Conservation (phyloP, 2,797 vertebrate genomes). For the Xenopus petersii region DNA sequence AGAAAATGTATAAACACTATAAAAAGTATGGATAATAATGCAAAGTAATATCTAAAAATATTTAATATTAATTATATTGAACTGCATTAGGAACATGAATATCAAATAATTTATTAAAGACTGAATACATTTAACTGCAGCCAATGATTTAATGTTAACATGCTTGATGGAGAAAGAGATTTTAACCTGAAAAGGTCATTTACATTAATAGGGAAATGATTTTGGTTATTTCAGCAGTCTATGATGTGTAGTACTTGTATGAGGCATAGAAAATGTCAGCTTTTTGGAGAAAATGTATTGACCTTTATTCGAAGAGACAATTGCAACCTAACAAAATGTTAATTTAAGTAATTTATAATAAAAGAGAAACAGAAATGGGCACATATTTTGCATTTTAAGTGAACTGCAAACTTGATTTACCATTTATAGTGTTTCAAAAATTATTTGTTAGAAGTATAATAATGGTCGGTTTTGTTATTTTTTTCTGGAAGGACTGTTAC, state of each 20-base stretch:
- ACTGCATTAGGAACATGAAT: constrained; percentile 6
- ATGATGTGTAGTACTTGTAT: constrained; percentile 19
- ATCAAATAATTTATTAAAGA: constrained; percentile 15
- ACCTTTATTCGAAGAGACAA: constrained; percentile 37
- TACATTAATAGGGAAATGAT: constrained; percentile 33
- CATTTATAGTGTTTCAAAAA: too few species aligned
- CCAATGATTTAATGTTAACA: constrained; percentile 25
- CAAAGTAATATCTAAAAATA: not conserved
- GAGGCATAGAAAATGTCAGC: constrained; percentile 33
- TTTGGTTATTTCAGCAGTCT: constrained; percentile 17
- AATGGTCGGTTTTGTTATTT: too few species aligned
- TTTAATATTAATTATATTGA: constrained; percentile 8
- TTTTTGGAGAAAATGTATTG: constrained; percentile 33
- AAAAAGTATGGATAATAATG: too few species aligned
- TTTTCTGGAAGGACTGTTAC: too few species aligned
- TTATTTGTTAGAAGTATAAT: too few species aligned
- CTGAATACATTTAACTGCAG: not conserved
- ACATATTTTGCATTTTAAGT: too few species aligned
- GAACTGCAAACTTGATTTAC: too few species aligned
- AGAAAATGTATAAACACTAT: too few species aligned
- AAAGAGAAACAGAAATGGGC: constrained; percentile 1
- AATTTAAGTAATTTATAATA: constrained; percentile 23
- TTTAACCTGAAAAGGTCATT: constrained; percentile 40
- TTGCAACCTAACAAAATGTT: constrained; percentile 32
- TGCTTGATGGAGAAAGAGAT: constrained; percentile 24